Evolutionary conservation across 2,888 invertebrate species (phyloP).

Genomic region (Scotopteryx bipunctaria): DNA sequence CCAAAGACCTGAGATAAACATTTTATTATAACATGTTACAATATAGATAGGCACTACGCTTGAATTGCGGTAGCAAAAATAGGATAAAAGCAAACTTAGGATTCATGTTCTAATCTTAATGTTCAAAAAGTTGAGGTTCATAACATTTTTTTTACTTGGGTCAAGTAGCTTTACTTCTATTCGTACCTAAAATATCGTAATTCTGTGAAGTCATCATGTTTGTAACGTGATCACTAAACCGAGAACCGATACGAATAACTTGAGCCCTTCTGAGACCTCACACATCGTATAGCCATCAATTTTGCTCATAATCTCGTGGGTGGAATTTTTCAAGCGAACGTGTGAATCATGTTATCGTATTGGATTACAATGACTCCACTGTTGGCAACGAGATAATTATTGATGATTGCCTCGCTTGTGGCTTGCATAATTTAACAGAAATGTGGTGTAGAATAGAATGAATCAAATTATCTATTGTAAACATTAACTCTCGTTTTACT

Average conservation of each 20-base stretch:
- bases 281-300: background rate
- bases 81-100: too few relatives aligned
- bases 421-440: constrained; percentile 6
- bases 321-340: background rate
- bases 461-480: too few relatives aligned
- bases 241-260: constrained; percentile 25
- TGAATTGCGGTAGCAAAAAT: too few relatives aligned
- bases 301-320: background rate
- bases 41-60: too few relatives aligned
- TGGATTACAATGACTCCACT: constrained; percentile 15
- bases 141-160: too few relatives aligned
- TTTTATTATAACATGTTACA: too few relatives aligned
- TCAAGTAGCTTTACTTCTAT: too few relatives aligned
- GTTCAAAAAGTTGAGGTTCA: too few relatives aligned
- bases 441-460: background rate
- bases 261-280: constrained; percentile 11
- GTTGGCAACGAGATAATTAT: constrained; percentile 8
- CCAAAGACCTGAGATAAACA: too few relatives aligned
- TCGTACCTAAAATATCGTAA: too few relatives aligned
- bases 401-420: constrained; percentile 5
- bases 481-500: too few relatives aligned
- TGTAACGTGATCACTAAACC: constrained; percentile 23
- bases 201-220: background rate
- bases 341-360: constrained; percentile 10
- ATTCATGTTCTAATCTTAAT: too few relatives aligned